A percentile compares a stretch with the other conserved stretches of the same genome.
Evolutionary conservation across 2,888 invertebrate species (phyloP).

Genomic region (Odontocerum albicorne): DNA sequence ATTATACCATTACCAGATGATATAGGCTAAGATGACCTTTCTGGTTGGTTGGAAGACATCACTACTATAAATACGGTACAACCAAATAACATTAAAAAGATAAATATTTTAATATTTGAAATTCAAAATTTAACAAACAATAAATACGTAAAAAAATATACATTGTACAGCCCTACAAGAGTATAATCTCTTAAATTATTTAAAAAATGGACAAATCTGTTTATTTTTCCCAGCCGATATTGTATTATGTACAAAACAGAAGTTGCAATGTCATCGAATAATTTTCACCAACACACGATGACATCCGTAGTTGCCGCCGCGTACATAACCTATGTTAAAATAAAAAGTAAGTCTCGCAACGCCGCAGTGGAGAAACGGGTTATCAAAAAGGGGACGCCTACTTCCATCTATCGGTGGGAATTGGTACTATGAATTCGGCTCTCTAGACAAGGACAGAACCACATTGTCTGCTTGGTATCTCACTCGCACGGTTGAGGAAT

Average conservation of each 20-base stretch:
- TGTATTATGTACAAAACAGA: not conserved
- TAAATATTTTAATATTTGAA: too few species aligned
- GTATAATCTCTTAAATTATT: not conserved
- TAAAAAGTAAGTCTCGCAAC: slow-evolving; percentile 57
- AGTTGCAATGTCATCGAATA: slow-evolving; percentile 9
- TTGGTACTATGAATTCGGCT: too few species aligned
- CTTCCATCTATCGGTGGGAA: slow-evolving; percentile 53
- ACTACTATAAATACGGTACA: too few species aligned
- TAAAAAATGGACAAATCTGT: not conserved
- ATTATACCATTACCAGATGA: too few species aligned
- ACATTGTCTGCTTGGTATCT: slow-evolving; percentile 1
- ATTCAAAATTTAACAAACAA: too few species aligned
- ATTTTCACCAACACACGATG: not conserved
- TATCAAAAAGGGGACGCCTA: too few species aligned
- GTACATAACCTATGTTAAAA: slow-evolving; percentile 45
- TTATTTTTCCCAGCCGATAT: not conserved
- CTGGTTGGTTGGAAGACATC: too few species aligned
- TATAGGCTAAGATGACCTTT: too few species aligned
- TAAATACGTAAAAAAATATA: too few species aligned
- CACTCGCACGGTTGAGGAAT: slow-evolving; percentile 43
- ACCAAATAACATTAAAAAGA: too few species aligned
- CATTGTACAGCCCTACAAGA: too few species aligned
- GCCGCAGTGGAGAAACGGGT: too few species aligned
- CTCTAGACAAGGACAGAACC: slow-evolving; percentile 49
- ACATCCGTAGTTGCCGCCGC: not conserved